Evolutionary conservation across 1,140 invertebrate species (phyloP), one percentile per base, ranked within the genome.

Genomic region (Conus ventricosus): DNA sequence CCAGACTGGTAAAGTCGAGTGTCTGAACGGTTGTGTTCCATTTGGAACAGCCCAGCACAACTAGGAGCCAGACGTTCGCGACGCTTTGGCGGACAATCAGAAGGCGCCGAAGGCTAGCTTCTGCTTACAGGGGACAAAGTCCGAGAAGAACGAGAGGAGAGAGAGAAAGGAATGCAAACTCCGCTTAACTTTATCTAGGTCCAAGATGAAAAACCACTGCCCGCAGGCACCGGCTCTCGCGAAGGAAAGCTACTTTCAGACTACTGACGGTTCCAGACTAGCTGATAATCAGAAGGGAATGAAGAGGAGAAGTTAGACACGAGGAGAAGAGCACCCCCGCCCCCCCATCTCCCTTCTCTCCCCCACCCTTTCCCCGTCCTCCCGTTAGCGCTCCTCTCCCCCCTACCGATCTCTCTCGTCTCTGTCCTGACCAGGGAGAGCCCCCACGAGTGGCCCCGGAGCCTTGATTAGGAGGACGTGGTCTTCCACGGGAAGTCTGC

Each of bases 261-360:
- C 13, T n/a, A 80, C 25, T 11, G 80, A 10, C 20, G 53, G 27
- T 81, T 23, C 51, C 27, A 81, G 80, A 51, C 80, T 53, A 10
- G 5, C 39, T 51, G 39, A 81, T 81, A 81, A 81, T 81, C 80
- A 81, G 76, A n/a, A 78, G 51, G 76, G 13, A 51, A 51, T 17
- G 51, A 51, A 55, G 20, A 54, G 80, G 80, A 78, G 76, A 81
- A 17, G 80, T 81, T 81, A 81, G 80, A 81, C 80, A 81, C 80
- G 80, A 81, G 80, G 53, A 55, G 53, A 51, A 78, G 67, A 23
- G 23, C 17, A 23, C 11, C 39, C n/a, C n/a, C n/a, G n/a, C n/a
- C n/a, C n/a, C 67, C 11, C 23, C 20, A 71, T 20, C 7, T 20
- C 23, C 23, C 20, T 17, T 23, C 67, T 23, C 67, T 71, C 20